Base-by-base conservation (phyloP, 2,797 vertebrate species). In the Peromyscus aztecus region DNA sequence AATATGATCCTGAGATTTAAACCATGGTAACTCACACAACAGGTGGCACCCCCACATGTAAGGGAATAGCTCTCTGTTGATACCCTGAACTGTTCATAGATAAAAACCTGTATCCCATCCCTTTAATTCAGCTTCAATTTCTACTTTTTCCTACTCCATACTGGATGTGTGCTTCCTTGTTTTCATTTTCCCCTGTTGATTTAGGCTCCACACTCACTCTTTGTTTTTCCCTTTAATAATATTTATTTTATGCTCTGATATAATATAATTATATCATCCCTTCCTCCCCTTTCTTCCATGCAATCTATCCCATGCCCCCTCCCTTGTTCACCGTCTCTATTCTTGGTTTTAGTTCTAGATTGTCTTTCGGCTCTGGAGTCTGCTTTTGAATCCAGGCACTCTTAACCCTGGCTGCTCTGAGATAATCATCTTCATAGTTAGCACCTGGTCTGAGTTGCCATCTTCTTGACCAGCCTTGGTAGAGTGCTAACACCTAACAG, bases 1-100 rank as follows among this genome's bases (percentile, higher is more conserved):
- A 27, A 43, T 57, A 19, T 14, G 43, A 82, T 46, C 1, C 9
- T 59, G 49, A 10, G 75, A n/a, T 80, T 77, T 67, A 73, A 96
- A 46, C 17, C 19, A 21, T 4, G 2, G 0, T 10, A 46, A 83
- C 19, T n/a, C 2, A 17, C 2, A 31, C 24, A 4, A 16, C 29
- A 29, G 0, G 4, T 75, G 23, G 9, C 6, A 2, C 34, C 11
- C 12, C 6, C 12, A 71, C 24, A 73, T 71, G 13, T 40, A 37
- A 75, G 2, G 2, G 2, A 73, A 63, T 1, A 4, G 4, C 52
- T 46, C 31, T 43, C 27, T 37, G 95, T 55, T 34, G n/a, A 21
- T 31, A 80, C 69, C 23, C 4, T 65, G n/a, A 19, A 76, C 16
- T 63, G 0, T 88, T 80, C 29, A 37, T 11, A 34, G 34, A 19